Conservation (phyloP, 2,888 invertebrate species). For the Eupithecia dodoneata region DNA sequence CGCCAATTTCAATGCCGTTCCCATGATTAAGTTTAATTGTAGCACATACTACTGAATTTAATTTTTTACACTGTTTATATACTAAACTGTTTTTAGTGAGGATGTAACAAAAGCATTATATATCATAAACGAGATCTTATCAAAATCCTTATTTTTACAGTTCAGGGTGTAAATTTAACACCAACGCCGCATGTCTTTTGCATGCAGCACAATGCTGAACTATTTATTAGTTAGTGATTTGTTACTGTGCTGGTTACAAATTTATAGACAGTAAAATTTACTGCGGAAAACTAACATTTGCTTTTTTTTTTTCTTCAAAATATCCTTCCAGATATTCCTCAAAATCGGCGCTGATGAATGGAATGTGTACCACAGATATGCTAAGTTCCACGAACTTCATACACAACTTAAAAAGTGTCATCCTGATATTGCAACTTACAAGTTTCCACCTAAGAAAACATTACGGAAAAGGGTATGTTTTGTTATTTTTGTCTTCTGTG, state of each 20-base stretch:
- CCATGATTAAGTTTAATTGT: neutral
- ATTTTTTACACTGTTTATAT: too few species aligned
- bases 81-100: neutral
- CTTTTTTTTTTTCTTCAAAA: too few species aligned
- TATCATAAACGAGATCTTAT: neutral
- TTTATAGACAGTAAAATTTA: too few species aligned
- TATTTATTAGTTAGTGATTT: too few species aligned
- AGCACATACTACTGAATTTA: neutral
- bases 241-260: too few species aligned
- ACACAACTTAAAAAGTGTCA: slow-evolving; percentile 93
- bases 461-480: slow-evolving; percentile 92
- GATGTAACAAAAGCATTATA: neutral
- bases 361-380: slow-evolving; percentile 97
- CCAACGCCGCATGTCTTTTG: too few species aligned
- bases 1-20: neutral
- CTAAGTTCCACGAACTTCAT: slow-evolving; percentile 95
- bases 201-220: too few species aligned
- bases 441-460: slow-evolving; percentile 98
- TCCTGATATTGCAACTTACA: slow-evolving; percentile 90
- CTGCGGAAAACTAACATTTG: too few species aligned
- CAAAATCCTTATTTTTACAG: neutral
- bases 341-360: slow-evolving; percentile 95
- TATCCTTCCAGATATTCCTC: slow-evolving; percentile 86
- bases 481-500: neutral
- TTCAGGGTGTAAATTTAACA: neutral